phyloP scores from a whole-genome alignment of 2,797 vertebrate genomes.

The Rhabdophis nuchalis region DNA sequence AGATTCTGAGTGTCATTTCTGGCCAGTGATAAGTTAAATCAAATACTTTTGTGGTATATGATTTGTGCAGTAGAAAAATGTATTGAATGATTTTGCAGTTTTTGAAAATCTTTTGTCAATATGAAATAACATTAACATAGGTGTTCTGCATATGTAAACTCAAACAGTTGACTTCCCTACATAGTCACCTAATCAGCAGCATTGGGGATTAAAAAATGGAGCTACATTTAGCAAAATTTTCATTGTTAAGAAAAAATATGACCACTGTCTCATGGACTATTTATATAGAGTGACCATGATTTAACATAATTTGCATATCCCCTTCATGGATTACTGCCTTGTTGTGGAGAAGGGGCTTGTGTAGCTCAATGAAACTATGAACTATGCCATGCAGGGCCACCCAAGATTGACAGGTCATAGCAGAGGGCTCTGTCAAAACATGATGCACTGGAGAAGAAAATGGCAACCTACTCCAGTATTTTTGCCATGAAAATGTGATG shows the following conservation, averaged over 20 bases:
- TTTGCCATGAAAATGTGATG: no score
- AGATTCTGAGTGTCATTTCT: constrained; percentile 14
- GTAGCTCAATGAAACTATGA: no score
- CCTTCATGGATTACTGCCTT: no score
- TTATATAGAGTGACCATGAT: constrained; percentile 54
- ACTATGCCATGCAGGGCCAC: no score
- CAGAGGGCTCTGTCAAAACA: no score
- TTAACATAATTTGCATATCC: constrained; percentile 56
- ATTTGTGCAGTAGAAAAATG: constrained; percentile 1
- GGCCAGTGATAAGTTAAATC: constrained; percentile 3
- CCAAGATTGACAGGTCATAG: no score
- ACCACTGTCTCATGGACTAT: constrained; percentile 54
- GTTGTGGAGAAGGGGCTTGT: no score
- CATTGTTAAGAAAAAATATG: constrained; percentile 61
- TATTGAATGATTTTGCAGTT: not conserved
- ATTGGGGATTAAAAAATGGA: constrained; percentile 57
- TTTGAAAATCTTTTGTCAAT: constrained; percentile 25
- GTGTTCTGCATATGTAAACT: constrained; percentile 23
- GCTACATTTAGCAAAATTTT: constrained; percentile 58
- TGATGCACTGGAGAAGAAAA: no score
- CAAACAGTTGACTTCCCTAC: constrained; percentile 50
- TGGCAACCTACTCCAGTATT: no score
- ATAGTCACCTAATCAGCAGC: constrained; percentile 49
- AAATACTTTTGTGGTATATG: constrained; percentile 24
- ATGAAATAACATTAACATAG: constrained; percentile 21